Evolutionary conservation across 30 jellyfish, hydroid and myxozoan genomes (phyloP), one percentile per base, ranked within the genome.

Genomic region (Hydractinia echinata): DNA sequence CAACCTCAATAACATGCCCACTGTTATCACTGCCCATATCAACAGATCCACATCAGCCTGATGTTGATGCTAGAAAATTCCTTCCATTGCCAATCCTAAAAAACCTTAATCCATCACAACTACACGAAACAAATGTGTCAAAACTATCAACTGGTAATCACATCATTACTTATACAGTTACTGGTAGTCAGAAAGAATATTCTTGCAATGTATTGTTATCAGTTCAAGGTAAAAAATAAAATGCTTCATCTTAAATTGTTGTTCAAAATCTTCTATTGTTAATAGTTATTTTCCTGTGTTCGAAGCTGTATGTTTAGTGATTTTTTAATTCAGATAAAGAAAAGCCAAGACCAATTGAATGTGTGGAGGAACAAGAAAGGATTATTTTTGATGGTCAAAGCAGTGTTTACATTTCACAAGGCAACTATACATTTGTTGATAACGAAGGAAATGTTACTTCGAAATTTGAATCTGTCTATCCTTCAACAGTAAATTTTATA

Each of bases 51-150:
- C 7, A 6, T 13, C 19, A 64, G 39, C 74, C 74, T 7, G 19
- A 64, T 64, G 74, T 64, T 64, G 74, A 64, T 64, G 74, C 74
- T 13, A 4, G 74, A 64, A 64, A 51, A 64, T 64, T n/a, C 18
- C 10, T 64, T 64, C 74, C 74, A 6, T n/a, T n/a, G 39, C 74
- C 74, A 64, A 7, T 64, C 74, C 74, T 64, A 6, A 51, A 7
- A 7, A 64, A 64, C 16, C 10, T 64, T 4, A 64, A 64, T 64
- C 74, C 74, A 6, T 64, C 74, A 6, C 74, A 64, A 64, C 51
- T 64, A 64, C 19, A 64, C 2, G 18, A 1, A 7, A 64, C 51
- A n/a, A 64, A 64, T 64, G 8, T 64, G 7, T 7, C 19, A 51
- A 64, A 13, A 64, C 4, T 64, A 51, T 64, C 39, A 51, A 64